Evolutionary conservation across 2,113 vertebrate species (phyloP).

Genomic region (Paradoxurus hermaphroditus): DNA sequence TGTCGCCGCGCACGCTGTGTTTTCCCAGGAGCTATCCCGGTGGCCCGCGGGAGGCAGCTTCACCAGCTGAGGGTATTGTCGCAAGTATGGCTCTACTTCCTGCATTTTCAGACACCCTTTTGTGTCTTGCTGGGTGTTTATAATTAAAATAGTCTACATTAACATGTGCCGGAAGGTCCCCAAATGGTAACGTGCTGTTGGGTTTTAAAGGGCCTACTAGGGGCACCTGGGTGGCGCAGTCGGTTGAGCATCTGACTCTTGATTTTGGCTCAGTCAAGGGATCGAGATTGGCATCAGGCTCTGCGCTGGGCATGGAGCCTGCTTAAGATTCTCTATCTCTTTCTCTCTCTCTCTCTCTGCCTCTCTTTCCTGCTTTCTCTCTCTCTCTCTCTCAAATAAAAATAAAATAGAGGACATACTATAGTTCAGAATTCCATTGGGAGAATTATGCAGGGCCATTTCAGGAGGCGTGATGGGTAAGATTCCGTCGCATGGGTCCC

Average conservation of each 20-base stretch:
- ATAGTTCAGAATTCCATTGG: background rate
- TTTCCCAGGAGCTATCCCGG: too few species aligned
- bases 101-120: background rate
- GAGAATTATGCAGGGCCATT: background rate
- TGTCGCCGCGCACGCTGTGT: background rate
- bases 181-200: background rate
- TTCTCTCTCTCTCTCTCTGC: too few species aligned
- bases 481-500: rapidly evolving
- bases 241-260: too few species aligned
- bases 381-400: too few species aligned
- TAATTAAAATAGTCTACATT: background rate
- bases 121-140: background rate
- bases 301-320: too few species aligned
- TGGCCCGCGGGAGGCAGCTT: rapidly evolving
- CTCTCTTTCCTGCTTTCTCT: too few species aligned
- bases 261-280: too few species aligned
- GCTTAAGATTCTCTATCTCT: too few species aligned
- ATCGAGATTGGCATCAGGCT: too few species aligned
- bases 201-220: background rate
- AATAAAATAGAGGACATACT: too few species aligned
- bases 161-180: background rate
- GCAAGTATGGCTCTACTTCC: rapidly evolving
- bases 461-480: background rate
- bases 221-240: too few species aligned
- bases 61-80: too few species aligned